phyloP scores from a whole-genome alignment of 1,140 invertebrate genomes.

The Drosophila guanche region DNA sequence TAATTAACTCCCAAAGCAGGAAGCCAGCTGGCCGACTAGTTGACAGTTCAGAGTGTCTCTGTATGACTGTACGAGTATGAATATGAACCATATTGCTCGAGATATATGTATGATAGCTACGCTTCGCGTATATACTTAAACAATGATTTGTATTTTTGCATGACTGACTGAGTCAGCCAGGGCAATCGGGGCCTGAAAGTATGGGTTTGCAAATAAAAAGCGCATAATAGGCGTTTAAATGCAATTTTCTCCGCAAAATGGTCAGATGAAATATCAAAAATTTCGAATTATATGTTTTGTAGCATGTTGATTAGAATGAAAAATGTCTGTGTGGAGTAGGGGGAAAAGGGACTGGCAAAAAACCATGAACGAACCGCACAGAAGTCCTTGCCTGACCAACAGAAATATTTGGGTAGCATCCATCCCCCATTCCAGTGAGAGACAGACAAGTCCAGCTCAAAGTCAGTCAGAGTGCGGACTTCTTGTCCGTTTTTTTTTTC shows the following conservation, averaged over 20 bases:
- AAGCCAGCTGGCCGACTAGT: conserved; percentile 28
- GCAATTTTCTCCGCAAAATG: conserved; percentile 81
- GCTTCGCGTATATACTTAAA: conserved; percentile 14
- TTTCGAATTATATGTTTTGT: conserved; percentile 79
- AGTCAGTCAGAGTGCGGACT: conserved; percentile 63
- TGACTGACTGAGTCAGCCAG: conserved; percentile 45
- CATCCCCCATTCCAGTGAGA: conserved; percentile 46
- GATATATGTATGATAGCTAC: neutral
- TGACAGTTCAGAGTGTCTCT: conserved; percentile 16
- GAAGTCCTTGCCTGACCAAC: conserved; percentile 71
- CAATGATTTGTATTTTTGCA: conserved; percentile 55
- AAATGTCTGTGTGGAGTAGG: conserved; percentile 47
- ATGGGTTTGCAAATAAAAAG: conserved; percentile 83
- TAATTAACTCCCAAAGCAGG: conserved; percentile 67
- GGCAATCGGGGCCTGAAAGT: conserved; percentile 64
- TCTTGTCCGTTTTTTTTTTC: conserved; percentile 34
- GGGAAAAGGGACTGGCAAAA: conserved; percentile 13
- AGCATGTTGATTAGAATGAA: conserved; percentile 78
- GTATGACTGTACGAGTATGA: neutral
- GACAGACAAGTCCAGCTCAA: conserved; percentile 62
- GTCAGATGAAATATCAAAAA: conserved; percentile 72
- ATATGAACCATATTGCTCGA: neutral
- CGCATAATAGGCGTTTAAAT: conserved; percentile 83
- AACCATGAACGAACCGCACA: conserved; percentile 35
- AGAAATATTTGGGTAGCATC: conserved; percentile 79